These are phyloP conservation scores for Hypomecis atomaria DNA, from an alignment of 2,888 invertebrate genomes.

Conservation along the genomic window DNA sequence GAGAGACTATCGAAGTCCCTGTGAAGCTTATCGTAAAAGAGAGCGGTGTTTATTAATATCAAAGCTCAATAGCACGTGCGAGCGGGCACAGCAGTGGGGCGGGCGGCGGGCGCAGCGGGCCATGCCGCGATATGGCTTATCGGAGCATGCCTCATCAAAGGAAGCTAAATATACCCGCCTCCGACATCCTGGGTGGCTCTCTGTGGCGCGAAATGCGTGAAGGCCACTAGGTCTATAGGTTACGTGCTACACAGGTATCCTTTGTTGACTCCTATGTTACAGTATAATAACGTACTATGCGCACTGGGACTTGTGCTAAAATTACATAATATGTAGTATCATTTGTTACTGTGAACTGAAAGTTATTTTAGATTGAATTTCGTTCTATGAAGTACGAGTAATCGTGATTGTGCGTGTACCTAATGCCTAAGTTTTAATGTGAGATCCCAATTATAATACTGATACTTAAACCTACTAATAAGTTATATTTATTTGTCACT, in stretches of 20 bases:
- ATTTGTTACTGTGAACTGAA: no score
- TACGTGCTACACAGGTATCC: conserved; percentile 8
- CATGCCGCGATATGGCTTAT: conserved; percentile 66
- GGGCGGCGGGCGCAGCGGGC: conserved; percentile 52
- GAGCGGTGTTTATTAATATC: conserved; percentile 38
- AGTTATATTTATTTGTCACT: no score
- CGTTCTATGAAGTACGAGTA: no score
- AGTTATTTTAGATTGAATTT: no score
- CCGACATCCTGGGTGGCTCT: conserved; percentile 55
- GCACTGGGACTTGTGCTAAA: no score
- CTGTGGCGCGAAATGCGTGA: conserved; percentile 38
- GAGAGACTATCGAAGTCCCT: conserved; percentile 4
- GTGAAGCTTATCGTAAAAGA: conserved; percentile 33
- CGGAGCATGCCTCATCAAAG: conserved; percentile 69
- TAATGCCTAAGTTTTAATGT: no score
- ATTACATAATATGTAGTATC: no score
- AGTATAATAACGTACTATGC: no score
- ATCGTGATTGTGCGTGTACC: no score
- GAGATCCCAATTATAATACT: no score
- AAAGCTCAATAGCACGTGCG: conserved; percentile 38
- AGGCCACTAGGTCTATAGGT: conserved; percentile 46
- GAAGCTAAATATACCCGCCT: conserved; percentile 66
- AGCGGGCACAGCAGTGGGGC: conserved; percentile 39
- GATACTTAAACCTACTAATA: no score
- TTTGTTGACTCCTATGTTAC: conserved; percentile 8